Conservation (phyloP, 2,797 vertebrate genomes). For the Danionella dracula region DNA sequence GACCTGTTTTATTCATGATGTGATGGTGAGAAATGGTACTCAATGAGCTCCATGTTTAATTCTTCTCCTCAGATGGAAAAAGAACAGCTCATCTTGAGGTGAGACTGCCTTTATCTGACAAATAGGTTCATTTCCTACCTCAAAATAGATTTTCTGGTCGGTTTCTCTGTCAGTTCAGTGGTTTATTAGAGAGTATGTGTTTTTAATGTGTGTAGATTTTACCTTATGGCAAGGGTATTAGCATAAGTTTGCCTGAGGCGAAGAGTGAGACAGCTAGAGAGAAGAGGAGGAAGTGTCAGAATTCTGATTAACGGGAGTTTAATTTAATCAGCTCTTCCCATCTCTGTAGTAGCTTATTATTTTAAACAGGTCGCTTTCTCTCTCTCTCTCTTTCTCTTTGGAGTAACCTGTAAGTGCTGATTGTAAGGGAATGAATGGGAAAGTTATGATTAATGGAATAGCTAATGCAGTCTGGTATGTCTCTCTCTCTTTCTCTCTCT, state of each 20-base stretch:
- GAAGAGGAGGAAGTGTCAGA: conserved; percentile 37
- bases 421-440: conserved; percentile 49
- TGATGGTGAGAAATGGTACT: too few species aligned
- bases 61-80: too few species aligned
- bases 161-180: neutral
- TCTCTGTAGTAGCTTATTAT: conserved; percentile 86
- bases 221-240: conserved; percentile 2
- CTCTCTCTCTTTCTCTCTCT: neutral
- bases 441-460: conserved; percentile 65
- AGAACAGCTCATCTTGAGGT: too few species aligned
- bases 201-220: neutral
- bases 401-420: conserved; percentile 57
- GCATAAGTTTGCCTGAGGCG: neutral
- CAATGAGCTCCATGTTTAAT: too few species aligned
- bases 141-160: too few species aligned
- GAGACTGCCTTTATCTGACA: too few species aligned
- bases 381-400: conserved; percentile 44
- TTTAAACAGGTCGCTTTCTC: conserved; percentile 69
- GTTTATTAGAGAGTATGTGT: neutral
- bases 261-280: neutral
- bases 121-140: too few species aligned
- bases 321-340: conserved; percentile 90
- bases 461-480: conserved; percentile 53
- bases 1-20: too few species aligned
- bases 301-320: conserved; percentile 87